These are phyloP conservation scores for Drosophila pallidifrons DNA, from an alignment of 1,140 invertebrate genomes.

Conservation along the genomic window DNA sequence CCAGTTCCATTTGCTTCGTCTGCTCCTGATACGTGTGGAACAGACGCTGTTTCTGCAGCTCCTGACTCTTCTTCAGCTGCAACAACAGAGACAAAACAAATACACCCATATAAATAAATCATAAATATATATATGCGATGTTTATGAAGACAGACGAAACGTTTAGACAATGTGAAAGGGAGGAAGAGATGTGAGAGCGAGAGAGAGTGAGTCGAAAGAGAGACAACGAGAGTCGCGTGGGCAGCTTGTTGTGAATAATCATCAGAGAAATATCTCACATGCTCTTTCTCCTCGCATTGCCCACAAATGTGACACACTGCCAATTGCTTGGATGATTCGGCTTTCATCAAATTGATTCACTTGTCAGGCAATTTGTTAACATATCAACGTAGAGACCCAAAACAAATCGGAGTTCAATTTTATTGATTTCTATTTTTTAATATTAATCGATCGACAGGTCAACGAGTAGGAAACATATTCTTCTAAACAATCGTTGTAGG, in stretches of 20 bases:
- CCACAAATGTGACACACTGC: conserved; percentile 33
- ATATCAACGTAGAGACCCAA: background rate
- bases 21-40: conserved; percentile 95
- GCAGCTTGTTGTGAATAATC: conserved; percentile 25
- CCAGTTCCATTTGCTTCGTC: conserved; percentile 93
- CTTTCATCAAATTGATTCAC: conserved; percentile 11
- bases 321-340: background rate
- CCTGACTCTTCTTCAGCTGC: conserved; percentile 95
- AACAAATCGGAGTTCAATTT: too few species aligned
- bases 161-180: background rate
- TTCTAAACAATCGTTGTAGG: too few species aligned
- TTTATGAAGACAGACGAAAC: background rate
- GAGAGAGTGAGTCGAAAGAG: background rate
- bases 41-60: conserved; percentile 95
- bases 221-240: background rate
- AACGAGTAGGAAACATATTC: too few species aligned
- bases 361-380: background rate
- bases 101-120: background rate
- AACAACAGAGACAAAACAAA: conserved; percentile 61
- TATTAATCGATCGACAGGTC: too few species aligned
- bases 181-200: too few species aligned
- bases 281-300: background rate
- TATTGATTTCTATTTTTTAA: too few species aligned
- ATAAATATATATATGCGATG: background rate
- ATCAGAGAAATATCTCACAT: background rate